Evolutionary conservation across 2,113 vertebrate species (phyloP).

Genomic region (Climacteris rufus): DNA sequence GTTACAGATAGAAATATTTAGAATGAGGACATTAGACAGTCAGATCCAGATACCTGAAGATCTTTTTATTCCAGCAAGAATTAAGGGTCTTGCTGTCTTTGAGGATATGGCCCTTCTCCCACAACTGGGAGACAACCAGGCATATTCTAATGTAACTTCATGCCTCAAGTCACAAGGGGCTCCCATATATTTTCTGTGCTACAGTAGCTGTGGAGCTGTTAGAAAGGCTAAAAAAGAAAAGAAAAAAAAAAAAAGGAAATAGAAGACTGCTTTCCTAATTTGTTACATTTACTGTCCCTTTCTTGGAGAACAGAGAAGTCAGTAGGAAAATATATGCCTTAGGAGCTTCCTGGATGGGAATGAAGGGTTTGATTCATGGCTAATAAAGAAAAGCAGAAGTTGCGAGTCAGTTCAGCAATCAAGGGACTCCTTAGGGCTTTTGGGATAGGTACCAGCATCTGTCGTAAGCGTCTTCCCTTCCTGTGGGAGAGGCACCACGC

Average conservation of each 20-base stretch:
- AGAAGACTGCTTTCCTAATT: background rate
- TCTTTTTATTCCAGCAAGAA: background rate
- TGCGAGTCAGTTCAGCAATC: background rate
- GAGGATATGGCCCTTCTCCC: background rate
- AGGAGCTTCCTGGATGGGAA: conserved; percentile 23
- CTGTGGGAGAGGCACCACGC: background rate
- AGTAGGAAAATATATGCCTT: background rate
- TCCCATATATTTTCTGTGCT: background rate
- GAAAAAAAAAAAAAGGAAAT: background rate
- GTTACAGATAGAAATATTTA: background rate
- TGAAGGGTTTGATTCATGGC: conserved; percentile 25
- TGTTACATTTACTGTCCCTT: background rate
- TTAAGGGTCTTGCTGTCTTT: background rate
- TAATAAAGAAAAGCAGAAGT: background rate
- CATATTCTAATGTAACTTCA: background rate
- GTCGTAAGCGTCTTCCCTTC: background rate
- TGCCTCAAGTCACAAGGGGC: background rate
- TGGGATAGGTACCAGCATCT: background rate
- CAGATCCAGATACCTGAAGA: background rate
- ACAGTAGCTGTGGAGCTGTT: background rate
- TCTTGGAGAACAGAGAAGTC: background rate
- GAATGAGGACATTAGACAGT: background rate
- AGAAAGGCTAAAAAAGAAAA: background rate
- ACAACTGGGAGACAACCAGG: background rate
- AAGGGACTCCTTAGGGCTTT: background rate